Evolutionary conservation across 2,888 invertebrate genomes (phyloP).

Genomic region (Melinaea marsaeus): DNA sequence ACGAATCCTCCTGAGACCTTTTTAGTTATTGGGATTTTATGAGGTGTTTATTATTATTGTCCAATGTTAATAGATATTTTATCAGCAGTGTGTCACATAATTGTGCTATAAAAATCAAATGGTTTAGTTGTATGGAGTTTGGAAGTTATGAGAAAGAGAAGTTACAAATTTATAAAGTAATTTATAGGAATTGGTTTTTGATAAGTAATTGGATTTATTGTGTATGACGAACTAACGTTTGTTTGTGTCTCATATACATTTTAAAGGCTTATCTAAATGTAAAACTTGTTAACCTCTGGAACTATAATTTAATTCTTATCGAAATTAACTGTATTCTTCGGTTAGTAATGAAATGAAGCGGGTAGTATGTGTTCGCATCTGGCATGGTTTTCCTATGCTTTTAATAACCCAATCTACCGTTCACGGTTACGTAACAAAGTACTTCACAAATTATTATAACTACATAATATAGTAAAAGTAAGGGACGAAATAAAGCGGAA

Average conservation of each 20-base stretch:
- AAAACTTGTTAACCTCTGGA: no score
- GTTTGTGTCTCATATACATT: no score
- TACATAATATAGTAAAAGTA: constrained; percentile 1
- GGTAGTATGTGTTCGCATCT: no score
- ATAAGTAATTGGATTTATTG: neutral
- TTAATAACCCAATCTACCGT: no score
- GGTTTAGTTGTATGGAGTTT: neutral
- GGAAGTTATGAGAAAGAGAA: neutral
- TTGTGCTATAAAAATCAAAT: neutral
- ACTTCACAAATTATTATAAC: no score
- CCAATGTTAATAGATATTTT: constrained; percentile 3
- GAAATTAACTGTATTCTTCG: no score
- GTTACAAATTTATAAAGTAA: neutral
- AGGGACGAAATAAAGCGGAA: constrained; percentile 13
- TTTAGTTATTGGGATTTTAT: constrained; percentile 17
- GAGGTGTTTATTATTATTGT: constrained; percentile 15
- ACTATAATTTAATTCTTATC: no score
- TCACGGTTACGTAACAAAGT: no score
- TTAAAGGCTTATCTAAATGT: no score
- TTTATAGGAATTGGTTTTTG: neutral
- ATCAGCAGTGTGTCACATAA: constrained; percentile 6
- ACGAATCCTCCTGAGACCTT: constrained; percentile 14
- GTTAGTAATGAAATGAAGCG: no score
- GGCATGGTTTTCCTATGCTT: no score
- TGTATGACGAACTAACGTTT: no score